Evolutionary conservation across 2,113 vertebrate species (phyloP).

Genomic region (Prochilodus magdalenae): DNA sequence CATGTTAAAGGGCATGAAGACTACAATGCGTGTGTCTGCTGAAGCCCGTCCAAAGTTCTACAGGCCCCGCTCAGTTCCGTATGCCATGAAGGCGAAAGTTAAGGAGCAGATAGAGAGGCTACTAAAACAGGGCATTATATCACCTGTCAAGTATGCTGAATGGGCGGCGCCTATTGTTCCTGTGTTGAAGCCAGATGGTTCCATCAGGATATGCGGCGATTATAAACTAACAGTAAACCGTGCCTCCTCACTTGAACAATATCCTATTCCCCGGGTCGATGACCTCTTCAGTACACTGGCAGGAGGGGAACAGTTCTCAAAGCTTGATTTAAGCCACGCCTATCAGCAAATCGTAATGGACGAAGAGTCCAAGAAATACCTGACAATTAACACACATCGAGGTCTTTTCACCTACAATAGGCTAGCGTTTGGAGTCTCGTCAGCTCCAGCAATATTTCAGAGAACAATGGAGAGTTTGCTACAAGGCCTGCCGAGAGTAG

Average conservation of each 20-base stretch:
- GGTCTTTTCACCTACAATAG: slow-evolving; percentile 23
- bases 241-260: slow-evolving; percentile 31
- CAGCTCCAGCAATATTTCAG: not conserved
- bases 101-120: too few species aligned
- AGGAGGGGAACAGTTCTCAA: slow-evolving; percentile 32
- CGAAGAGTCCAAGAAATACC: slow-evolving; percentile 15
- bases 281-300: slow-evolving; percentile 35
- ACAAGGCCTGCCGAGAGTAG: slow-evolving; percentile 9
- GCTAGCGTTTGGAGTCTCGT: slow-evolving; percentile 44
- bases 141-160: too few species aligned
- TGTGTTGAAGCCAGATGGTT: too few species aligned
- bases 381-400: slow-evolving; percentile 47
- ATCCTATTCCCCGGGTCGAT: slow-evolving; percentile 38
- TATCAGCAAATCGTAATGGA: slow-evolving; percentile 37
- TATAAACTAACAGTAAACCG: too few species aligned
- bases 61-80: not conserved
- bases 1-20: not conserved
- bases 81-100: not conserved
- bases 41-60: not conserved
- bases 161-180: not conserved
- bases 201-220: too few species aligned
- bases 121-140: too few species aligned
- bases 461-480: slow-evolving; percentile 41
- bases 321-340: slow-evolving; percentile 47
- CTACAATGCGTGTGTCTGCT: not conserved